Base-by-base conservation (phyloP, 2,113 vertebrate species). In the Glaucomys volans region DNA sequence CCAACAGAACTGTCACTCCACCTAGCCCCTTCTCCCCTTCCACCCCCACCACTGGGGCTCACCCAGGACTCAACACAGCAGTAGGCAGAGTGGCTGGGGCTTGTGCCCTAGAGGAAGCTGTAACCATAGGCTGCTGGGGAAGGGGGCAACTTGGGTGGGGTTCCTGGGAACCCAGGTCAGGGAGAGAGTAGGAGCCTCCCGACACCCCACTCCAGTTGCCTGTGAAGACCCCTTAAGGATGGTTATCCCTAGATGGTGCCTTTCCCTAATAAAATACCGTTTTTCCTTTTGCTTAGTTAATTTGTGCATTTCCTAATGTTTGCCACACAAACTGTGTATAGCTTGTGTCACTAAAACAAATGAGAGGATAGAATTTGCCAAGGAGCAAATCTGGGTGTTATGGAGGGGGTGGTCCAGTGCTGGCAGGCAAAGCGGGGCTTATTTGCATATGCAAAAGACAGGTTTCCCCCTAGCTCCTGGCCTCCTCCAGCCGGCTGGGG, bases 281-380 rank as follows among this genome's bases (percentile, higher is more conserved):
- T 37, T 87, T 87, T 71, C 86, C 32, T 93, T 96, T 67, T 20
- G 32, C 57, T 74, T 50, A 77, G 59, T 11, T n/a, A 11, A 62
- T 18, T n/a, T 83, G 35, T 71, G 28, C 11, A 42, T n/a, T 8
- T 90, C 35, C 37, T 94, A 35, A 40, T 40, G n/a, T 94, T 95
- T 91, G 64, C 62, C 85, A n/a, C 52, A 35, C 5, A 93, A 4
- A 17, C 32, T 14, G 0, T 22, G 12, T 66, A 57, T 72, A 40
- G 3, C 42, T 62, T 64, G 20, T 20, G 13, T 69, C n/a, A 24
- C 76, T 87, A n/a, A 90, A 74, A 76, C 10, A 8, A 87, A 17
- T 37, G 42, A 54, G 22, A 28, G 71, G 40, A 35, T 10, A 22
- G 64, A 50, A 71, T 84, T 57, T 76, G 87, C 26, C 24, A 54